Evolutionary conservation across 2,888 invertebrate genomes (phyloP).

Genomic region (Bellardia bayeri): DNA sequence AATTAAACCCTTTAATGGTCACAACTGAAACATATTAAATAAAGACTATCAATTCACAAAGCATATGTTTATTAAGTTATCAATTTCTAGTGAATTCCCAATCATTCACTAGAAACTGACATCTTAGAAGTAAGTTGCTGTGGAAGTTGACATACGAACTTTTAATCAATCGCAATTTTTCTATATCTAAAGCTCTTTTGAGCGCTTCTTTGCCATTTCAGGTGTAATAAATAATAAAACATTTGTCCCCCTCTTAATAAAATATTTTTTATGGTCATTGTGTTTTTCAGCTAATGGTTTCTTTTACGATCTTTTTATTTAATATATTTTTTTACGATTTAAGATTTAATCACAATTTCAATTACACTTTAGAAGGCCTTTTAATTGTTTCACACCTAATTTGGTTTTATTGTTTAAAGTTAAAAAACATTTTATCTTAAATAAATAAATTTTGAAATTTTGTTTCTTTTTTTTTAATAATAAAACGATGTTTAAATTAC

Average conservation of each 20-base stretch:
- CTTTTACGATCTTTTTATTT: neutral
- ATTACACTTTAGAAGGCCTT: neutral
- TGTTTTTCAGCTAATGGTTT: neutral
- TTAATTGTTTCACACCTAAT: conserved; percentile 13
- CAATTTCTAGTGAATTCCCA: no score
- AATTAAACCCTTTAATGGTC: neutral
- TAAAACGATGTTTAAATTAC: neutral
- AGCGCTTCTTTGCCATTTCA: neutral
- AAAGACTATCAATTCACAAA: no score
- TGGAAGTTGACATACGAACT: no score
- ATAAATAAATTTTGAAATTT: conserved; percentile 19
- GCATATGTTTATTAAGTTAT: no score
- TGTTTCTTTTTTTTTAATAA: neutral
- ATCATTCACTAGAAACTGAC: no score
- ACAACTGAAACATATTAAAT: no score
- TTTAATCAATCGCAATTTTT: no score
- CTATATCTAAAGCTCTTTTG: neutral
- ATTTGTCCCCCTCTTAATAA: neutral
- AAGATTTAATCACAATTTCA: neutral
- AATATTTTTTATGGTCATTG: neutral
- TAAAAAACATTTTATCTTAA: conserved; percentile 18
- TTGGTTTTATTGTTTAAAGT: neutral
- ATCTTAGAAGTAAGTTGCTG: no score
- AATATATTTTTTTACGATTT: neutral
- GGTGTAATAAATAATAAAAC: neutral